Percentiles rank a stretch among this genome's conserved stretches.
These are phyloP conservation scores for Peromyscus attwateri DNA, from an alignment of 2,797 vertebrate genomes.

Conservation along the genomic window DNA sequence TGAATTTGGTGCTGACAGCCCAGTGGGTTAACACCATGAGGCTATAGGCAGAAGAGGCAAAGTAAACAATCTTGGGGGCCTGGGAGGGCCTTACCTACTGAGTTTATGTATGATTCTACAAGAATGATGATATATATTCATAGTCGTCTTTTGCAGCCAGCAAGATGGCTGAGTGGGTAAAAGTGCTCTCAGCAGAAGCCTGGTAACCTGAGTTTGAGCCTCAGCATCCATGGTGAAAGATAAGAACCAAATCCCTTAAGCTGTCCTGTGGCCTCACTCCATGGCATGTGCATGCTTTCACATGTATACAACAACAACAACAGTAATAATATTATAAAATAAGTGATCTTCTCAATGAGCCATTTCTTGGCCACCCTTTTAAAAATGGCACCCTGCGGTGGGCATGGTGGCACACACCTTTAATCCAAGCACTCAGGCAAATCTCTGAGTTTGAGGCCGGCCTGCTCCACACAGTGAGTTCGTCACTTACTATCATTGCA, in stretches of 20 bases:
- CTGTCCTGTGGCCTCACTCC: neutral
- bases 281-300: neutral
- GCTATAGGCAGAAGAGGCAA: neutral
- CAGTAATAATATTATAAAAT: neutral
- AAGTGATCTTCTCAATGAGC: neutral
- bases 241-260: neutral
- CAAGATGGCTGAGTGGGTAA: neutral
- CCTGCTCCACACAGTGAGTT: neutral
- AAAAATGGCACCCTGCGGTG: neutral
- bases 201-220: neutral
- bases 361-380: neutral
- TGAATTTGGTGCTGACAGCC: slow-evolving; percentile 55
- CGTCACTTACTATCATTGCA: neutral
- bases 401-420: neutral
- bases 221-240: neutral
- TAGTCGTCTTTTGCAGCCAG: neutral
- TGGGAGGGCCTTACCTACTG: neutral
- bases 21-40: neutral
- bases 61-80: neutral
- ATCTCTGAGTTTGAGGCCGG: neutral
- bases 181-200: neutral
- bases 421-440: neutral
- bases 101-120: neutral
- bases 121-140: neutral
- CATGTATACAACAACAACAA: neutral